phyloP scores from a whole-genome alignment of 2,888 invertebrate species.

The Callyntrura guangdongensis region DNA sequence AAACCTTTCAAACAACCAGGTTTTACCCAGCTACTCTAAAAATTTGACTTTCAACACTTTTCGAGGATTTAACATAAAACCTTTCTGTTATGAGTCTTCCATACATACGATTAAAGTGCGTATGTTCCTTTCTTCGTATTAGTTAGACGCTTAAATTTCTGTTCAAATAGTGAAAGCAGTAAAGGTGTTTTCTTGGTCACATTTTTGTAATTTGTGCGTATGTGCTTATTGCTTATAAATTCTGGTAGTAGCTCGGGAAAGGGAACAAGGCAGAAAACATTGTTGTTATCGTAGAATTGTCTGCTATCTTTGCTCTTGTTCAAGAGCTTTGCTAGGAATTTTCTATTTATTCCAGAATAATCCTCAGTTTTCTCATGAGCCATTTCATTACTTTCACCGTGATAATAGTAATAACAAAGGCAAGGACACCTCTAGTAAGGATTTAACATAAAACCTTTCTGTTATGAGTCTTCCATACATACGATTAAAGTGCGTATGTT shows the following conservation, averaged over 20 bases:
- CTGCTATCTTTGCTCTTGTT: conserved; percentile 66
- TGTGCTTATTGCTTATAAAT: too few species aligned
- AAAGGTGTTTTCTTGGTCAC: not conserved
- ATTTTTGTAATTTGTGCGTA: too few species aligned
- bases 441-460: not conserved
- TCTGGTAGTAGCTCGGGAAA: not conserved
- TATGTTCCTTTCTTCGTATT: not conserved
- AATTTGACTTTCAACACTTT: conserved; percentile 20
- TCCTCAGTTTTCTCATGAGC: conserved; percentile 65
- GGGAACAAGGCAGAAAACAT: not conserved
- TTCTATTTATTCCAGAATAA: conserved; percentile 62
- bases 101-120: not conserved
- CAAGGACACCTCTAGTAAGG: not conserved
- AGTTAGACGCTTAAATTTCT: too few species aligned
- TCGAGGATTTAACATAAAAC: not conserved
- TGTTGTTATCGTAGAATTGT: conserved; percentile 45
- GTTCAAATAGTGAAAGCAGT: not conserved
- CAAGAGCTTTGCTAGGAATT: conserved; percentile 43
- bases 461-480: not conserved
- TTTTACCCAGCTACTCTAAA: not conserved
- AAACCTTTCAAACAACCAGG: conserved; percentile 12
- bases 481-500: not conserved
- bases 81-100: not conserved
- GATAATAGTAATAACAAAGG: not conserved
- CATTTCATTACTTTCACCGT: conserved; percentile 55